Base-by-base conservation (phyloP, 2,113 vertebrate genomes). In the Otocyon megalotis region DNA sequence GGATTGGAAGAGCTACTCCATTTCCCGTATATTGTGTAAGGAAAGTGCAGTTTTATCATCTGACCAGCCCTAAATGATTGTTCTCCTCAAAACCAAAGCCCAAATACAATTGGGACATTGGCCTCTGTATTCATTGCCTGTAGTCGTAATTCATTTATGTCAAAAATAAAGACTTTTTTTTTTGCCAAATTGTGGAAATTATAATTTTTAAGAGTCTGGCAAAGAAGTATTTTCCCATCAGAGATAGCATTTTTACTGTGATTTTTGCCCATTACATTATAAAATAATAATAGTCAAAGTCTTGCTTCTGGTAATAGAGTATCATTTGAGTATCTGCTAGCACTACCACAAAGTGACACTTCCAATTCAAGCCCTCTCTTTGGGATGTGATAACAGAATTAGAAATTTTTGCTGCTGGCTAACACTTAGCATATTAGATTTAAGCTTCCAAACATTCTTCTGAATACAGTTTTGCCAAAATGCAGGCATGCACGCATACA, bases 21-120 rank as follows among this genome's bases (percentile, higher is more conserved):
- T 88, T 97, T 97, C 97, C 97, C 81, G 53, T 90, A 88, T 35
- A 67, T 93, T 88, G 88, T 97, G 96, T 92, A 89, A 96, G 89
- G 89, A 92, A 89, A 96, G 56, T 26, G 35, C 22, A 69, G 65
- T 77, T 96, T 85, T 81, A 58, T 90, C 94, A 90, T 88, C 74
- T 90, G 92, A 90, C 65, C 80, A 85, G 72, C 56, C 79, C 58
- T 88, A 71, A 87, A 83, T 72, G 93, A 94, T 88, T 96, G 72
- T 72, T 97, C 93, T 50, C 60, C 65, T 92, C 37, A 87, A 96
- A 97, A 88, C 76, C 56, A 76, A 94, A 96, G 94, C 58, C 88
- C 88, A 71, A 88, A 48, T 54, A 37, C 82, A 76, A 84, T 30
- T 86, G 90, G 88, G 97, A 97, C 53, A 15, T 8, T 76, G 43